Evolutionary conservation across 2,113 vertebrate species (phyloP), one percentile per base, ranked within the genome.

Genomic region (Motacilla alba): DNA sequence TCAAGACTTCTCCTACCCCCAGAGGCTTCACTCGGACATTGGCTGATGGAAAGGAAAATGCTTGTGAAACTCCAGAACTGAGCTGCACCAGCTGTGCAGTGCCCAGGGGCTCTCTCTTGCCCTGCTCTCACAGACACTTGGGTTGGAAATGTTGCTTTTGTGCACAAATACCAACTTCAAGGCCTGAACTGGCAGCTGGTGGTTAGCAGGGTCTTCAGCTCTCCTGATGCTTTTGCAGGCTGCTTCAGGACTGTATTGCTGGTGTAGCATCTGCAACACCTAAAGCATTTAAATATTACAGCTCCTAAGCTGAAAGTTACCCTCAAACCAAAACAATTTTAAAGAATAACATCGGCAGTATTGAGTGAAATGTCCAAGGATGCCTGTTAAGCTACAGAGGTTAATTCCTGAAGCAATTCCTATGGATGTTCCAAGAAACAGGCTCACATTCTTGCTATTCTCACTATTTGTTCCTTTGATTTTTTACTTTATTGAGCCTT

Each of bases 41-140:
- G 90, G 87, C 87, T 1, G 15, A 62, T 68, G 53, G 92, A 83
- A 95, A 22, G 81, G 82, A 95, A 95, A 95, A 95, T 76, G 63
- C 43, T 95, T 95, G 87, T 83, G 94, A 85, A 96, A 96, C 90
- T 94, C 72, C 87, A 87, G 62, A 89, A 39, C 79, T 46, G 90
- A 95, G 62, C n/a, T 88, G 50, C 0, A 1, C 82, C 67, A 85
- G 90, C 82, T 94, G 59, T 8, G 7, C 55, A 43, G 83, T 66
- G 88, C 90, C 90, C 82, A 80, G 69, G 75, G 90, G 88, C 92
- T 88, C 62, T 68, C 22, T 73, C 78, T 93, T 10, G 2, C 63
- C 53, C 78, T 88, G 87, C 41, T 56, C 83, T 50, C 58, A 30
- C 62, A 85, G 31, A 9, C 67, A 11, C n/a, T 89, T 43, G 58